Conservation (phyloP, 2,113 vertebrate genomes). For the cattle (Bos taurus) region DNA sequence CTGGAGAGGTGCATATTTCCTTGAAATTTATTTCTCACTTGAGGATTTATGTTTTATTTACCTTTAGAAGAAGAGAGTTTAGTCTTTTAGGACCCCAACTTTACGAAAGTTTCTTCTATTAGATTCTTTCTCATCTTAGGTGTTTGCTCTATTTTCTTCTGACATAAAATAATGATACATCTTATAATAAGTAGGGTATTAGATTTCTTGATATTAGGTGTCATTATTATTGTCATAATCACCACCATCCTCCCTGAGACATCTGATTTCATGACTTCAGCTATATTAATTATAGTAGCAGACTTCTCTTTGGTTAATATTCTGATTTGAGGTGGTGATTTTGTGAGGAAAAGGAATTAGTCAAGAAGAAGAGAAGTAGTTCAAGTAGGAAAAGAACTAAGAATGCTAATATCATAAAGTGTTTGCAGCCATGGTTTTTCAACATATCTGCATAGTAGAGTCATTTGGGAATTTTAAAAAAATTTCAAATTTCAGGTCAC, state of each 20-base stretch:
- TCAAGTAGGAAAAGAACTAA: neutral
- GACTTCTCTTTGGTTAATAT: neutral
- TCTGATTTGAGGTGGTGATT: neutral
- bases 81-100: neutral
- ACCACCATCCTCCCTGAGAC: neutral
- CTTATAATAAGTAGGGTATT: neutral
- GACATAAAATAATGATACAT: neutral
- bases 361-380: neutral
- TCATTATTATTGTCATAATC: neutral
- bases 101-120: neutral
- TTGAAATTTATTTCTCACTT: neutral
- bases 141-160: neutral
- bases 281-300: neutral
- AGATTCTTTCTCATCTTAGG: neutral
- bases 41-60: neutral
- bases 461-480: neutral
- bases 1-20: neutral
- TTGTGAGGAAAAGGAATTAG: neutral
- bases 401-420: neutral
- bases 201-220: neutral
- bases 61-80: neutral
- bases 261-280: neutral
- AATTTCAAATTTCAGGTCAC: neutral
- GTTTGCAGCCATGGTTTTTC: neutral
- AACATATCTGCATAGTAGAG: neutral